Conservation (phyloP, 2,888 invertebrate species). For the Aspidiotus rigidus region DNA sequence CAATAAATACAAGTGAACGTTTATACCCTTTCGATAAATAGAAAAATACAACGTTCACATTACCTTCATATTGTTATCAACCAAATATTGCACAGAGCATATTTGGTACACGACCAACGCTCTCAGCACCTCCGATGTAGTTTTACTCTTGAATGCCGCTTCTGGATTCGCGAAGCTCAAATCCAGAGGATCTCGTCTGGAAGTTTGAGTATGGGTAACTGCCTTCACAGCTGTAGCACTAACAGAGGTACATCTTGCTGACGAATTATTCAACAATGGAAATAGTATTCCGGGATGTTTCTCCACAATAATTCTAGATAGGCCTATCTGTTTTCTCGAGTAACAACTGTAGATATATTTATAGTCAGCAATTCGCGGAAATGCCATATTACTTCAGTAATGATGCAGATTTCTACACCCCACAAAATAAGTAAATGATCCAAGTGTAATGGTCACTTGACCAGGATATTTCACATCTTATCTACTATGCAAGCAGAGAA, state of each 20-base stretch:
- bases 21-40: too few relatives aligned
- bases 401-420: too few relatives aligned
- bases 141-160: constrained; percentile 92
- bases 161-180: constrained; percentile 76
- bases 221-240: constrained; percentile 26
- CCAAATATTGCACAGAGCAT: constrained; percentile 76
- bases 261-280: constrained; percentile 5
- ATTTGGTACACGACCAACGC: constrained; percentile 86
- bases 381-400: too few relatives aligned
- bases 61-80: constrained; percentile 89
- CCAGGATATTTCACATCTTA: too few relatives aligned
- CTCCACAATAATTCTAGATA: not conserved
- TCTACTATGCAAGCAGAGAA: too few relatives aligned
- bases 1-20: too few relatives aligned
- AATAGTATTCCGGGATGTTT: constrained; percentile 6
- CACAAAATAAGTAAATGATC: too few relatives aligned
- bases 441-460: too few relatives aligned
- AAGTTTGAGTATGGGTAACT: constrained; percentile 14
- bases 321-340: too few relatives aligned
- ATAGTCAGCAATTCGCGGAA: too few relatives aligned
- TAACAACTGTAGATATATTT: too few relatives aligned
- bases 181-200: constrained; percentile 60
- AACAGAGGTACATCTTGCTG: constrained; percentile 9
- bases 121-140: constrained; percentile 79
- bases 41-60: constrained; percentile 39